Evolutionary conservation across 2,888 invertebrate genomes (phyloP), one percentile per base, ranked within the genome.

Genomic region (Chrysina gloriosa): DNA sequence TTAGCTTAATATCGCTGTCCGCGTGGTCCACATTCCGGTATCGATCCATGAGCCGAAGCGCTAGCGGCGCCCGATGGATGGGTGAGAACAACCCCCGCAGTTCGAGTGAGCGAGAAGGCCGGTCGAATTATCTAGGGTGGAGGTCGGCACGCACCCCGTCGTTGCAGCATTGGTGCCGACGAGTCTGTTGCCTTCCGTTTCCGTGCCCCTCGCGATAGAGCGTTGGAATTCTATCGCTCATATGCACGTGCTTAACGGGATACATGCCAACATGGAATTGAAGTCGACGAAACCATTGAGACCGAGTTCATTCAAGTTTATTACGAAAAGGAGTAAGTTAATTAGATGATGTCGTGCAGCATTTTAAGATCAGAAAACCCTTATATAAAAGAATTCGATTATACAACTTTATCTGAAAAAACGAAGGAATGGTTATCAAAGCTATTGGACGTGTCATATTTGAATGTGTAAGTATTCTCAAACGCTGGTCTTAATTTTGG

Each of bases 1-100:
- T 65, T 65, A 23, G 31, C 31, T 65, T 50, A 56, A 47, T 45
- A 34, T 45, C 65, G 65, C 56, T 72, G 72, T 70, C 72, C 73
- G 71, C 71, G 66, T 73, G 74, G 73, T 74, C 74, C 71, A 75
- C 73, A 75, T 75, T 75, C 68, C 65, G 63, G 68, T 75, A 75
- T 75, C 74, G 75, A 74, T 72, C 72, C 69, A 63, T 63, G 58
- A 50, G 65, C 61, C 67, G 72, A 65, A 70, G 50, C 63, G 70
- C 64, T 63, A 68, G 54, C 65, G 67, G 72, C 65, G 64, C 64
- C 45, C 54, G 67, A 65, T 65, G 56, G 69, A 16, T 65, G 66
- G 69, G 70, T 65, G 69, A 58, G 70, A 50, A 27, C 23, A 47
- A 19, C 36, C 21, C 56, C 36, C 21, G 67, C 56, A 63, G 65